phyloP scores from a whole-genome alignment of 35 echinoderm and acorn worm genomes.

The Strongylocentrotus purpuratus region DNA sequence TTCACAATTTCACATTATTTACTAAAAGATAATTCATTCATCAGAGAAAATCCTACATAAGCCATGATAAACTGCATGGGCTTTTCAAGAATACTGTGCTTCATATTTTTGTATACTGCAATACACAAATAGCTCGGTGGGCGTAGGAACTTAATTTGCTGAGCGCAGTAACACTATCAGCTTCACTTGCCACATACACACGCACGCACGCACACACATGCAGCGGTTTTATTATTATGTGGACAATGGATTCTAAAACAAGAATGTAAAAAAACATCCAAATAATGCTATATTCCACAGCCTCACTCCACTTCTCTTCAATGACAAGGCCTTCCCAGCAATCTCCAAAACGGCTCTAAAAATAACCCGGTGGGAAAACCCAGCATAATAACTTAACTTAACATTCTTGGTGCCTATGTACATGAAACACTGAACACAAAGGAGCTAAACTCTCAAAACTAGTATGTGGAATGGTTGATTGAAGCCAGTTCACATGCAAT shows the following conservation, averaged over 20 bases:
- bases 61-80: too few relatives aligned
- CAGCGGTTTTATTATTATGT: not conserved
- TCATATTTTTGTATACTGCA: too few relatives aligned
- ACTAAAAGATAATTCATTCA: too few relatives aligned
- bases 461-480: not conserved
- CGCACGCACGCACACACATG: too few relatives aligned
- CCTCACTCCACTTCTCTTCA: not conserved
- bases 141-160: too few relatives aligned
- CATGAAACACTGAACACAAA: not conserved
- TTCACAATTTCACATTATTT: too few relatives aligned
- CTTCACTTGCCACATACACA: too few relatives aligned
- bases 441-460: not conserved
- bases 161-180: too few relatives aligned
- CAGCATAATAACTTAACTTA: conserved; percentile 9
- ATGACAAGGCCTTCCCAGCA: not conserved
- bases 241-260: not conserved
- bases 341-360: not conserved
- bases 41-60: too few relatives aligned
- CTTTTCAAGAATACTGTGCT: too few relatives aligned
- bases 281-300: not conserved
- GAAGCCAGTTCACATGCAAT: not conserved
- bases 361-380: not conserved
- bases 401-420: not conserved
- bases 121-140: too few relatives aligned
- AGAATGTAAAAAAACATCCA: not conserved